phyloP scores from a whole-genome alignment of 2,113 vertebrate genomes.

The Plestiodon gilberti region DNA sequence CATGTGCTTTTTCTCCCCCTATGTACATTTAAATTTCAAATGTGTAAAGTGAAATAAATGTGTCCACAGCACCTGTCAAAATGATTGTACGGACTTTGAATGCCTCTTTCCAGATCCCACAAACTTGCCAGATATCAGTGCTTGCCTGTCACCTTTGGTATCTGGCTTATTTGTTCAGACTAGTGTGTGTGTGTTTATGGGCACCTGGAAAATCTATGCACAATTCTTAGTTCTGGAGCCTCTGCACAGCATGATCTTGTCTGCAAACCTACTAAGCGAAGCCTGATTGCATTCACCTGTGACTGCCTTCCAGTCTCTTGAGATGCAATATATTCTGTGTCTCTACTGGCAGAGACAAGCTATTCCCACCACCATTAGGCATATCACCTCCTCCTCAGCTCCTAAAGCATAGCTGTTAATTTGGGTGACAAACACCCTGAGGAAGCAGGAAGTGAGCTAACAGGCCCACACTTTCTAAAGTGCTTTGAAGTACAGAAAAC shows the following conservation, averaged over 20 bases:
- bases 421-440: not conserved
- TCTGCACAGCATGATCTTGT: too few relatives aligned
- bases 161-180: too few relatives aligned
- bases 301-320: not conserved
- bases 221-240: too few relatives aligned
- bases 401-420: not conserved
- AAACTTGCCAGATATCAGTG: too few relatives aligned
- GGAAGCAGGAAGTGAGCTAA: not conserved
- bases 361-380: not conserved
- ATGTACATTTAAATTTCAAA: too few relatives aligned
- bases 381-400: not conserved
- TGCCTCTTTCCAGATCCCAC: not conserved
- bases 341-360: not conserved
- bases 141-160: too few relatives aligned
- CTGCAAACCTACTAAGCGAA: too few relatives aligned
- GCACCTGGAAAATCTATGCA: too few relatives aligned
- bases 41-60: not conserved
- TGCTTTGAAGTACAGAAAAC: not conserved
- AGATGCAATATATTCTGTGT: not conserved
- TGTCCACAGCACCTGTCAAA: not conserved
- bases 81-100: not conserved
- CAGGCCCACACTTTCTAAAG: not conserved
- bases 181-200: too few relatives aligned
- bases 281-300: too few relatives aligned
- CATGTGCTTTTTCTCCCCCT: too few relatives aligned